Conservation (phyloP, 2,113 vertebrate genomes). For the Gambusia holbrooki region DNA sequence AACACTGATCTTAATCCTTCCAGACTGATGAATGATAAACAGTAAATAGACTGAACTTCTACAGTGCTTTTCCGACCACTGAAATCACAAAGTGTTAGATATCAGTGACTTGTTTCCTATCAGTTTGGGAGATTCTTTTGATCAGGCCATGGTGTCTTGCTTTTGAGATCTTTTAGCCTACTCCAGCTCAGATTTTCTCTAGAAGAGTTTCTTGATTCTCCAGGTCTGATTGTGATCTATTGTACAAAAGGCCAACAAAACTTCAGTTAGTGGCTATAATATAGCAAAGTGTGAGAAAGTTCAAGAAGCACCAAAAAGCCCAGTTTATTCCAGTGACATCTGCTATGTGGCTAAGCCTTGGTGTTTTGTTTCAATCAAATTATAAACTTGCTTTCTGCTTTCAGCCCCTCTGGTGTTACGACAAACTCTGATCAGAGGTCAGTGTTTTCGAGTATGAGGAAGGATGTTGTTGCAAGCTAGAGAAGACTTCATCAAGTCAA, state of each 20-base stretch:
- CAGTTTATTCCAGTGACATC: not conserved
- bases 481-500: not conserved
- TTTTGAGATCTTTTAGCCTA: no score
- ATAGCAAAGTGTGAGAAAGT: not conserved
- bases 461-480: conserved; percentile 10
- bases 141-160: no score
- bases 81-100: no score
- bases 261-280: not conserved
- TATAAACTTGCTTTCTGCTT: conserved; percentile 11
- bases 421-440: conserved; percentile 33
- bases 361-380: not conserved
- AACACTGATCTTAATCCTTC: not conserved
- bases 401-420: not conserved
- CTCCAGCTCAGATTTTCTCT: no score
- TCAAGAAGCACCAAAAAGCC: not conserved
- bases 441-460: not conserved
- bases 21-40: not conserved
- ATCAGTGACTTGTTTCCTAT: no score
- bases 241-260: not conserved
- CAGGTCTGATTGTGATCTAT: not conserved
- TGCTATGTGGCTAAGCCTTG: not conserved
- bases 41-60: no score
- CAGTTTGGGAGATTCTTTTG: no score
- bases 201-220: no score
- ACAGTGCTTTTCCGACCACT: no score